Evolutionary conservation across 2,113 vertebrate genomes (phyloP), one percentile per base, ranked within the genome.

Genomic region (Pelodiscus sinensis): DNA sequence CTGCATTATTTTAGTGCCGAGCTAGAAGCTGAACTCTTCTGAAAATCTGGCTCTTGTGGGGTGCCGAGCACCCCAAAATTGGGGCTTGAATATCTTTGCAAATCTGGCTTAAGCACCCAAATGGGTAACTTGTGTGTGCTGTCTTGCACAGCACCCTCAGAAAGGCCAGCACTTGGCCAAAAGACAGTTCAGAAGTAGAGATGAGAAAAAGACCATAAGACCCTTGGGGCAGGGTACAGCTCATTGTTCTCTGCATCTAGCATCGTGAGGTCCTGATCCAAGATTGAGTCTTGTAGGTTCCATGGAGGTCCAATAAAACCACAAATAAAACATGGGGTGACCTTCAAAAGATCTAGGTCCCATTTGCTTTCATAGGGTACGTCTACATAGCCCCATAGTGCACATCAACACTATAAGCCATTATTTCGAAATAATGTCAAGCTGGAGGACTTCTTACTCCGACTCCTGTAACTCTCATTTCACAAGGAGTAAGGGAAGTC

Each of bases 111-210:
- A 35, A 68, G 24, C 35, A 81, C 21, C 25, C 62, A 19, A 82
- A 56, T 31, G 6, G 22, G 18, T 9, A 71, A 24, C 25, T 85
- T 3, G 2, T 87, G 51, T 0, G 0, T 24, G 0, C 68, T 90
- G 29, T 3, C 2, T 81, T 22, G 6, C 0, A 24, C 38, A 88
- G 5, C 0, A 62, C 5, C 19, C 16, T 19, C 18, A 35, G 18
- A 71, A 44, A 19, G 65, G 3, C 0, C 50, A 25, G 75, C 8
- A 1, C 31, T 38, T 51, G 90, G 3, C 7, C 18, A 78, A 62
- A 44, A n/a, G 3, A 13, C 14, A 86, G 51, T 62, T 82, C 51
- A 1, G 21, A 54, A 86, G 3, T n/a, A 71, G 19, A 88, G 31
- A 16, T 18, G 15, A 71, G 9, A 35, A 71, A 71, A 35, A 35